Percentiles rank a stretch among this genome's conserved stretches.
Evolutionary conservation across 2,797 vertebrate genomes (phyloP).

Genomic region (Pipistrellus pygmaeus): DNA sequence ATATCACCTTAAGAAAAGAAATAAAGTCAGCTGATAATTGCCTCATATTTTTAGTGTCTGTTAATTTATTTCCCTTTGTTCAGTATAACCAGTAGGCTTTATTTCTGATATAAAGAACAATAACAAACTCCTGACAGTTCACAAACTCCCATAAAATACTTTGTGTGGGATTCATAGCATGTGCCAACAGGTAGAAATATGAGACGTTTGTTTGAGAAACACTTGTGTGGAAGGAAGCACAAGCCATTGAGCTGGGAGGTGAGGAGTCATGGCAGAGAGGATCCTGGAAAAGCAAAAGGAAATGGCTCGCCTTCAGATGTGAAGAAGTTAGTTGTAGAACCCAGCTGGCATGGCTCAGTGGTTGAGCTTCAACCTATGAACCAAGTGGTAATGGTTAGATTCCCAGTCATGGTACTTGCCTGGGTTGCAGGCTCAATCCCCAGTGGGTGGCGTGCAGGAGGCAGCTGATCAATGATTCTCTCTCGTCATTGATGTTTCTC

Average conservation of each 20-base stretch:
- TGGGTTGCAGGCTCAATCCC: too few species aligned
- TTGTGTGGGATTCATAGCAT: not conserved
- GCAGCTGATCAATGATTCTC: too few species aligned
- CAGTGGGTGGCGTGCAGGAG: too few species aligned
- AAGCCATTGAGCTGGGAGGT: not conserved
- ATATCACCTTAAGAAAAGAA: slow-evolving; percentile 83
- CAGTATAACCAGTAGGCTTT: not conserved
- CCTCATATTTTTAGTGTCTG: slow-evolving; percentile 53
- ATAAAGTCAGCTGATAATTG: slow-evolving; percentile 85
- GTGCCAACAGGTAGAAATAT: not conserved
- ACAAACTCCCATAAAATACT: not conserved
- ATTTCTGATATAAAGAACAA: not conserved
- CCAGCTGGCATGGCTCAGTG: too few species aligned
- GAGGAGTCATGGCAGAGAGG: not conserved
- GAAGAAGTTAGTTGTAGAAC: not conserved
- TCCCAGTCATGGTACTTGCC: too few species aligned
- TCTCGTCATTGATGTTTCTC: too few species aligned
- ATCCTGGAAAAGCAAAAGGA: not conserved
- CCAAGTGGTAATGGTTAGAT: too few species aligned
- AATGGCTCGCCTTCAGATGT: not conserved
- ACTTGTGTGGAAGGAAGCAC: not conserved
- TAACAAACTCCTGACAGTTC: not conserved
- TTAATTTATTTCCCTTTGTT: slow-evolving; percentile 31
- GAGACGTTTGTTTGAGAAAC: not conserved
- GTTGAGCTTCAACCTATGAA: too few species aligned